Evolutionary conservation across 37 sponge, comb jelly and placozoan species (phyloP), one percentile per base, ranked within the genome.

Genomic region (Chondrosia reniformis): DNA sequence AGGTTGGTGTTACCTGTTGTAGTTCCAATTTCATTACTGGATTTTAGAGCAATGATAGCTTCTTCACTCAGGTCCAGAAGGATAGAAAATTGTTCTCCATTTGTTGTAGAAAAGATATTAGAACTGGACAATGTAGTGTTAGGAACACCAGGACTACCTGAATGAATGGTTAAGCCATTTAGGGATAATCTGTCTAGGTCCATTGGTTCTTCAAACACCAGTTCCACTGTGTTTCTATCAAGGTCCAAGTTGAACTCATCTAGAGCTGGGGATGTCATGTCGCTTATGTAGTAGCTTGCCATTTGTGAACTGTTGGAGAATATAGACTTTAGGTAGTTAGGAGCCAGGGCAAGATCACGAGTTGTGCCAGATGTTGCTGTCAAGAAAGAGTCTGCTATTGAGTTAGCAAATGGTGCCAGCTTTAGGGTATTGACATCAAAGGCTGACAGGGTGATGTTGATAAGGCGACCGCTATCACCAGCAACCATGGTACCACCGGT

Each of bases 141-240:
- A 8, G 5, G 43, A 6, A 13, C 61, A 2, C 61, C 42, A 46
- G 72, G 65, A 31, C 39, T 56, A 6, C 56, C 75, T 4, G 80
- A 19, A 13, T 56, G 39, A 5, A 63, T 84, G 15, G 66, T 80
- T 21, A 93, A 24, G 25, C 25, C 25, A 45, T 57, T 54, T 17
- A 83, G 80, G 64, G 80, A 71, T 13, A 94, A 64, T 24, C 38
- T 58, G 25, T 45, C 76, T 1, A 59, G n/a, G 56, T 87, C 64
- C n/a, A 95, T 58, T 32, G 91, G 86, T 64, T 95, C 96, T 79
- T 89, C 67, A 30, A 95, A 86, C 7, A 75, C 69, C 25, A 95
- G 46, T 32, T 39, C 49, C 19, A 95, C 32, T 28, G 41, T 54
- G 42, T 84, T 58, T 22, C 57, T 57, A 55, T 88, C 72, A 63